phyloP scores from a whole-genome alignment of 2,113 vertebrate species.

The Martes martes region DNA sequence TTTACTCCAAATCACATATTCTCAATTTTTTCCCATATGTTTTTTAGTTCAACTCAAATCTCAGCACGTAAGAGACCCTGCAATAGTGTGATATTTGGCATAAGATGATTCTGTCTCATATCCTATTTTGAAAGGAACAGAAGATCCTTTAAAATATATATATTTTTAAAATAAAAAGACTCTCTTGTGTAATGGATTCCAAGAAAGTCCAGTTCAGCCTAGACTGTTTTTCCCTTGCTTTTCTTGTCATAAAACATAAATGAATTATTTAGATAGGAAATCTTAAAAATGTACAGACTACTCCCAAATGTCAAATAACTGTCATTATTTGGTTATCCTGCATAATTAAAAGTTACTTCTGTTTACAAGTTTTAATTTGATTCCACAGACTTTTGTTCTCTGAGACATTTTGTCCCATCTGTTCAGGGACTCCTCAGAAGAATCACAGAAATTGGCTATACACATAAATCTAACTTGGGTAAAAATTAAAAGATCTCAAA shows the following conservation, averaged over 20 bases:
- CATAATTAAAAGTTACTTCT: background rate
- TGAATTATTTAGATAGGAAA: background rate
- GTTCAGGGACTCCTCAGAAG: background rate
- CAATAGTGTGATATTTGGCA: slow-evolving; percentile 18
- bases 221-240: background rate
- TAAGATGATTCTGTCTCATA: background rate
- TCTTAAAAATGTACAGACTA: background rate
- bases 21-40: background rate
- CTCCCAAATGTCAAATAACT: background rate
- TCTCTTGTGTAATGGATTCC: background rate
- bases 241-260: background rate
- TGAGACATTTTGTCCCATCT: background rate
- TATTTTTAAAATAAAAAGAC: background rate
- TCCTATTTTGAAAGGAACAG: background rate
- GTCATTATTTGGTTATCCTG: background rate
- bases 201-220: background rate
- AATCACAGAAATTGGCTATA: background rate
- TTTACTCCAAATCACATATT: background rate
- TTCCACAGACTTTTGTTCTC: background rate
- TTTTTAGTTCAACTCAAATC: background rate
- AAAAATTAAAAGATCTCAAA: background rate
- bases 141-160: background rate
- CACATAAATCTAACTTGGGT: background rate
- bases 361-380: background rate
- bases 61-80: background rate